Conservation (phyloP, 2,113 vertebrate genomes). For the Coreoperca whiteheadi region DNA sequence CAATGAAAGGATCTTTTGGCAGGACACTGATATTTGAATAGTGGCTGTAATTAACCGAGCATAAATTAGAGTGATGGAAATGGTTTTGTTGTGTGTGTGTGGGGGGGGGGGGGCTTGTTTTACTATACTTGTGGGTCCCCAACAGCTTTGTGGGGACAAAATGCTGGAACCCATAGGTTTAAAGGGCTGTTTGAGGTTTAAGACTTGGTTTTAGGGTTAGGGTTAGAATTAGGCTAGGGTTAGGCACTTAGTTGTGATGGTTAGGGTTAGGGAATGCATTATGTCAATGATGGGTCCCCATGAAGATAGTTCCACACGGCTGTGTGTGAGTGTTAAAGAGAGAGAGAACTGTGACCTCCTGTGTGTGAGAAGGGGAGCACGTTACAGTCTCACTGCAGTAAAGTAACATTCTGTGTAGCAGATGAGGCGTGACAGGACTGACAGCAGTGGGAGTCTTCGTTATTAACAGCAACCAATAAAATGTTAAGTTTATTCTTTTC, state of each 20-base stretch:
- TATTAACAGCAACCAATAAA: conserved; percentile 62
- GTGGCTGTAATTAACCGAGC: conserved; percentile 11
- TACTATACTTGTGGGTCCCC: no score
- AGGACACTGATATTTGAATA: conserved; percentile 5
- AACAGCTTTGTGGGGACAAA: no score
- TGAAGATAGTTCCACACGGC: no score
- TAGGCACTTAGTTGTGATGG: no score
- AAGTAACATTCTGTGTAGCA: conserved; percentile 61
- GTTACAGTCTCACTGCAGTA: conserved; percentile 27
- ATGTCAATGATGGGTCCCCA: no score
- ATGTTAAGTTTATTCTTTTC: conserved; percentile 25
- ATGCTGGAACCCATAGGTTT: no score
- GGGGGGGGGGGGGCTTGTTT: no score
- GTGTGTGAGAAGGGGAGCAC: conserved; percentile 55
- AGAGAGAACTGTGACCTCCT: conserved; percentile 36
- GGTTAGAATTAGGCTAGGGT: no score
- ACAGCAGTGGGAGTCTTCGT: conserved; percentile 48
- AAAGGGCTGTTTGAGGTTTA: no score
- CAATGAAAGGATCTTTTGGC: background rate
- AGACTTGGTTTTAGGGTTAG: no score
- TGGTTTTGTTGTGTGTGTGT: conserved; percentile 9
- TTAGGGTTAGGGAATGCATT: no score
- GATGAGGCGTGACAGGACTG: conserved; percentile 63
- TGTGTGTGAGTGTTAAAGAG: background rate
- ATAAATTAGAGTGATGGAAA: background rate